Base-by-base conservation (phyloP, 2,888 invertebrate species). In the Molanna angustata region DNA sequence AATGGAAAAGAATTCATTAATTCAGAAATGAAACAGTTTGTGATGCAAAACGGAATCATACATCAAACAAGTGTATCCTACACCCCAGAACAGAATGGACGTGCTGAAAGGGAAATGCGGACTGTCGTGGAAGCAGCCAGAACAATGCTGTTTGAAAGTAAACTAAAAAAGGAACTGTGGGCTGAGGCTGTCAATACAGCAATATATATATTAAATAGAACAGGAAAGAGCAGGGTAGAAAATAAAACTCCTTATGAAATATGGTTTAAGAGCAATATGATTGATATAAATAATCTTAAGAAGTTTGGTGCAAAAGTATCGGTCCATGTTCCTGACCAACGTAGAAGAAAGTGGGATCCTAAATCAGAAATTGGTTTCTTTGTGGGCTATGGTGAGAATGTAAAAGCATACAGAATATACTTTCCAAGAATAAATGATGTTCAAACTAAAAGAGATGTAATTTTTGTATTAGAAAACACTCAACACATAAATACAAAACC, bases 41-140 rank as follows among this genome's bases (percentile, higher is more conserved):
- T 37, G 4, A 14, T 6, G 4, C 16, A 37, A 37, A 3, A 16
- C 18, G 37, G 37, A 3, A 37, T 37, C 9, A 16, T 17, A 6
- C 37, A 37, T 11, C 37, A 37, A 11, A 37, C 3, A 16, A 37
- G 17, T 3, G 18, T 37, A 3, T 3, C 37, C 17, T 37, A 37
- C 13, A 37, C 37, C 4, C 37, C 37, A n/a, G 37, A 37, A 37
- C 37, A 37, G 18, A 37, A 37, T 37, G 37, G 37, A 3, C 17
- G 16, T 17, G 37, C 37, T 16, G 37, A 37, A 16, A 3, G 37
- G 7, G 16, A 18, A 4, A 37, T 17, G 6, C 16, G 37, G 11
- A 37, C 37, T 17, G 9, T 37, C 7, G 37, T 37, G 4, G 37
- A 37, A 16, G 18, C 17, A 37, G 37, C 37, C 9, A 16, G 37